A percentile compares a stretch with the other conserved stretches of the same genome.
Evolutionary conservation across 92 coral and sea anemone genomes (phyloP).

Genomic region (Plumapathes pennacea): DNA sequence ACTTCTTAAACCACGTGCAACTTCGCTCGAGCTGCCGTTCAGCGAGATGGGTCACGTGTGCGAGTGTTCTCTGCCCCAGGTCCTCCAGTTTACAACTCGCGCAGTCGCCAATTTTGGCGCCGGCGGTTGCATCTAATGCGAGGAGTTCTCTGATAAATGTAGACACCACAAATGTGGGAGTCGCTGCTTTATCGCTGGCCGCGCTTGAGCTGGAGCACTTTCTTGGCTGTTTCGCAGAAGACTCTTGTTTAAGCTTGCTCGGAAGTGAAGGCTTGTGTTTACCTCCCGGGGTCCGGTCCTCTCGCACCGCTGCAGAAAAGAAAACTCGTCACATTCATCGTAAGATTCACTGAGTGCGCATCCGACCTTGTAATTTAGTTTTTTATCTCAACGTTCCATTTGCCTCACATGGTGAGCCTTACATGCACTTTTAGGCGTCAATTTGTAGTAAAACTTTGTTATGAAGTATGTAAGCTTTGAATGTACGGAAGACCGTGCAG

Average conservation of each 20-base stretch:
- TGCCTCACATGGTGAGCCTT: too few species aligned
- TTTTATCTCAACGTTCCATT: too few species aligned
- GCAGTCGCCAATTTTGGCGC: conserved; percentile 21
- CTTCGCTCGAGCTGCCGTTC: conserved; percentile 76
- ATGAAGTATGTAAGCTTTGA: too few species aligned
- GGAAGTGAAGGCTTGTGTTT: conserved; percentile 63
- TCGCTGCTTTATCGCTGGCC: neutral
- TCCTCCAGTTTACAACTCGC: conserved; percentile 59
- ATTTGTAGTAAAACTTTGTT: too few species aligned
- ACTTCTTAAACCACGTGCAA: conserved; percentile 70
- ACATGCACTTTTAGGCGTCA: too few species aligned
- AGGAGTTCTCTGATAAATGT: conserved; percentile 59
- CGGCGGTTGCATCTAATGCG: conserved; percentile 17
- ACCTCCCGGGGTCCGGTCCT: conserved; percentile 97
- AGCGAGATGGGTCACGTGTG: conserved; percentile 82
- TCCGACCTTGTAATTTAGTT: neutral
- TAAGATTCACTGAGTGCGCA: too few species aligned
- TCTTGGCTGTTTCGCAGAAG: conserved; percentile 51
- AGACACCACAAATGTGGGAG: conserved; percentile 24
- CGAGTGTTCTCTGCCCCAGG: conserved; percentile 68
- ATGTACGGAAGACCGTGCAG: too few species aligned
- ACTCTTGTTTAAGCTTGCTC: conserved; percentile 29
- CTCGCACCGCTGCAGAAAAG: conserved; percentile 80
- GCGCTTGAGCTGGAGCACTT: conserved; percentile 45
- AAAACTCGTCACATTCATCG: too few species aligned